These are phyloP conservation scores for Plumapathes pennacea DNA, from an alignment of 92 coral and sea anemone species.

Conservation along the genomic window DNA sequence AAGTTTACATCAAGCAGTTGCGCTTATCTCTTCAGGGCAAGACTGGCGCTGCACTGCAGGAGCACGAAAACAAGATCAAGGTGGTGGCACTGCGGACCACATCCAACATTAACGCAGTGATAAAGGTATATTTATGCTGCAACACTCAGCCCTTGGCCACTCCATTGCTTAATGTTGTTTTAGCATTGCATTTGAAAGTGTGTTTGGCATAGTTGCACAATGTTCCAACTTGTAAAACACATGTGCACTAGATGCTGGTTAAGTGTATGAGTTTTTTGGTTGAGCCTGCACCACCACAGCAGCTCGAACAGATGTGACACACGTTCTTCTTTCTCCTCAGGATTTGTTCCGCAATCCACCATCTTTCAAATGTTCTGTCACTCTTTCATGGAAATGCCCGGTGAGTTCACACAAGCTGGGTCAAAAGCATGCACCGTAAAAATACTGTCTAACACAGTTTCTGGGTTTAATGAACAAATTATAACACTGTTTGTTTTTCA, in stretches of 20 bases:
- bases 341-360: constrained; percentile 97
- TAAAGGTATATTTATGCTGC: constrained; percentile 72
- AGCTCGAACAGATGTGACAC: neutral
- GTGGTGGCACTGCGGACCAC: constrained; percentile 93
- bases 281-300: too few species aligned
- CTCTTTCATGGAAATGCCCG: constrained; percentile 83
- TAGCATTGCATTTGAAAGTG: too few species aligned
- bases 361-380: constrained; percentile 71
- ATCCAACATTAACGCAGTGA: constrained; percentile 82
- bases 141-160: too few species aligned
- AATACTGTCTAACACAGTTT: too few species aligned
- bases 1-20: constrained; percentile 91
- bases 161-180: neutral
- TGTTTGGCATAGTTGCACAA: too few species aligned
- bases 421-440: neutral
- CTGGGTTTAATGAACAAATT: too few species aligned
- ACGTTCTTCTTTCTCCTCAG: constrained; percentile 15
- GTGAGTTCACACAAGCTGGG: constrained; percentile 9
- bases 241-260: too few species aligned
- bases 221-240: too few species aligned
- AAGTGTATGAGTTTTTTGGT: too few species aligned
- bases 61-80: constrained; percentile 91
- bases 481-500: too few species aligned
- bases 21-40: constrained; percentile 82
- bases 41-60: constrained; percentile 74